Percentiles rank a stretch among this genome's conserved stretches.
These are phyloP conservation scores for Thamnaconus septentrionalis DNA, from an alignment of 2,113 vertebrate species.

Conservation along the genomic window DNA sequence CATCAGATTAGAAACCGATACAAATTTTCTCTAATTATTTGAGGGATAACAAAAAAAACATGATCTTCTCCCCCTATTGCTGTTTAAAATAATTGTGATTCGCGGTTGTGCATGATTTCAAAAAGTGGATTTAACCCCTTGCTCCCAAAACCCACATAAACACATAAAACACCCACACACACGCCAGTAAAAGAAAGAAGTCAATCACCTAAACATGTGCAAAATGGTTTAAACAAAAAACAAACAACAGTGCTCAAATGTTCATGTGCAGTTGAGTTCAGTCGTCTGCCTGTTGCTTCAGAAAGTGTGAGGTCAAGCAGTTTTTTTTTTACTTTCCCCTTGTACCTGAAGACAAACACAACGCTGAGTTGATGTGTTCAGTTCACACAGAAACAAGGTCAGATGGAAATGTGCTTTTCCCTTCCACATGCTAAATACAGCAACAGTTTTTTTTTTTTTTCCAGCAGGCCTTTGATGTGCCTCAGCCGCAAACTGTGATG, in stretches of 20 bases:
- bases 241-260: slow-evolving; percentile 4
- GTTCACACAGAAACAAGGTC: slow-evolving; percentile 56
- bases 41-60: too few relatives aligned
- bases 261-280: slow-evolving; percentile 1
- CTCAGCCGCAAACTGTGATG: slow-evolving; percentile 28
- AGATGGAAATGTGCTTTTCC: slow-evolving; percentile 31
- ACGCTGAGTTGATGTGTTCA: slow-evolving; percentile 51
- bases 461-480: slow-evolving; percentile 49
- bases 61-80: too few relatives aligned
- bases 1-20: too few relatives aligned
- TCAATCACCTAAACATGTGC: slow-evolving; percentile 8
- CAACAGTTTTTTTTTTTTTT: slow-evolving; percentile 47
- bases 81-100: too few relatives aligned
- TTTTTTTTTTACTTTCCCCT: slow-evolving; percentile 17
- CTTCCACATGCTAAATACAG: slow-evolving; percentile 22
- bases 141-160: too few relatives aligned
- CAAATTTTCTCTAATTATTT: too few relatives aligned
- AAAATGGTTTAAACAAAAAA: not conserved
- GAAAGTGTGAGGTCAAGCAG: slow-evolving; percentile 44
- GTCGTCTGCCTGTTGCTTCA: slow-evolving; percentile 17
- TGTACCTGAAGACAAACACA: slow-evolving; percentile 38
- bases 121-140: too few relatives aligned
- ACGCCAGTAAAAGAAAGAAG: too few relatives aligned
- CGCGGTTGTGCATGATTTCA: too few relatives aligned
- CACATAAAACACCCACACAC: too few relatives aligned